A percentile compares a stretch with the other conserved stretches of the same genome.
Conservation (phyloP, 1,140 invertebrate species). For the Drosophila novamexicana region DNA sequence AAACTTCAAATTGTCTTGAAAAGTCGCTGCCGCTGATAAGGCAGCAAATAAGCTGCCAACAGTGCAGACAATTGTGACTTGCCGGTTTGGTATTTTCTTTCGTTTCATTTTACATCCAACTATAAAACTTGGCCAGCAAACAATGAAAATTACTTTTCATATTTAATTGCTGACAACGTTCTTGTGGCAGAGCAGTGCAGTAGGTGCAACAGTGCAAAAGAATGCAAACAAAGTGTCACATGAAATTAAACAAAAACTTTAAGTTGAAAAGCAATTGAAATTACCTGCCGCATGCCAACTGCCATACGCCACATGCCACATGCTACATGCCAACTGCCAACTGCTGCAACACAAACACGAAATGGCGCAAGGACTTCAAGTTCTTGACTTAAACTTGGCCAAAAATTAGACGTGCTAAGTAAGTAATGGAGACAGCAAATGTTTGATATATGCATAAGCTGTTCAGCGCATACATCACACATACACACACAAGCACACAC, state of each 20-base stretch:
- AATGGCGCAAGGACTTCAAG: slow-evolving; percentile 20
- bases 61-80: slow-evolving; percentile 31
- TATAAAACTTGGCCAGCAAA: slow-evolving; percentile 45
- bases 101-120: neutral
- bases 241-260: slow-evolving; percentile 64
- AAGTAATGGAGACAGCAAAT: slow-evolving; percentile 77
- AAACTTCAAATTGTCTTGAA: neutral
- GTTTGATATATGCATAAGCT: slow-evolving; percentile 80
- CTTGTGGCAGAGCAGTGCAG: neutral
- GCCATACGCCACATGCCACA: slow-evolving; percentile 24
- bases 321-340: slow-evolving; percentile 26
- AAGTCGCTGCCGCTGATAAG: slow-evolving; percentile 49
- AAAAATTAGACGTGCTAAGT: slow-evolving; percentile 64
- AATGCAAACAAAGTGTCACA: slow-evolving; percentile 66
- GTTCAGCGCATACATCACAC: slow-evolving; percentile 1
- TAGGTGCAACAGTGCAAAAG: slow-evolving; percentile 16
- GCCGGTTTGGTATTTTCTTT: slow-evolving; percentile 10
- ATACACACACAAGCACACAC: neutral
- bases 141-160: slow-evolving; percentile 77
- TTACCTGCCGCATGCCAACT: slow-evolving; percentile 41
- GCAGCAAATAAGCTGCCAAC: slow-evolving; percentile 48
- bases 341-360: slow-evolving; percentile 62
- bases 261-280: slow-evolving; percentile 63
- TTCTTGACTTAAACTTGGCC: slow-evolving; percentile 35
- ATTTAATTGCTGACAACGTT: slow-evolving; percentile 68